phyloP scores from a whole-genome alignment of 1,140 invertebrate genomes.

The Bombus ignitus region DNA sequence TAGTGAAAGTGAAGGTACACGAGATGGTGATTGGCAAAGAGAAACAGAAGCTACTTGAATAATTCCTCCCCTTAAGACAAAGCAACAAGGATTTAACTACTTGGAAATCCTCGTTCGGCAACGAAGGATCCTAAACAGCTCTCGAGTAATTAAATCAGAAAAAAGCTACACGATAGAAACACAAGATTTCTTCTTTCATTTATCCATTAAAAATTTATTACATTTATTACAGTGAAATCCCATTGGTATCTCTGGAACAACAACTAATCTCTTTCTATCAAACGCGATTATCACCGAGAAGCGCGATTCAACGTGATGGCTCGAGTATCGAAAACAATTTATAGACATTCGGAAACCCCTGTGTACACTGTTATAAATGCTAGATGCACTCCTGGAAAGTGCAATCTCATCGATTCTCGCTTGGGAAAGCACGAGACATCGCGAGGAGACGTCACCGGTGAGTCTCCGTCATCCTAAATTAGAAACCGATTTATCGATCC shows the following conservation, averaged over 20 bases:
- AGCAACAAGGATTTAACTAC: constrained; percentile 1
- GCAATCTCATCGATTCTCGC: constrained; percentile 11
- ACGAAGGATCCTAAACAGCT: neutral
- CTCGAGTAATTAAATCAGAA: constrained; percentile 6
- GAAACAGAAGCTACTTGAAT: neutral
- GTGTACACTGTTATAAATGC: neutral
- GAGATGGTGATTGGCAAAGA: neutral
- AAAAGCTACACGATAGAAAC: neutral
- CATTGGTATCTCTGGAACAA: neutral
- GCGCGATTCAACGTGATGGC: neutral
- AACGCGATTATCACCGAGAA: neutral
- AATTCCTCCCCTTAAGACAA: neutral
- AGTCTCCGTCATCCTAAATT: constrained; percentile 23
- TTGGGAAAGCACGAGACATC: too few relatives aligned
- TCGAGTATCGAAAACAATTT: constrained; percentile 5
- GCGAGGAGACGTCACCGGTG: neutral
- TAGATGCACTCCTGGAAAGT: neutral
- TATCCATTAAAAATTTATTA: neutral
- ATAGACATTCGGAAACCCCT: neutral
- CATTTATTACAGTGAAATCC: neutral
- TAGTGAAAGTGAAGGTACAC: too few relatives aligned
- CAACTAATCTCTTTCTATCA: neutral
- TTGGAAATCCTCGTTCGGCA: neutral
- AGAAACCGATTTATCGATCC: constrained; percentile 52
- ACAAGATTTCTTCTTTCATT: too few relatives aligned